Base-by-base conservation (phyloP, 2,113 vertebrate genomes). In the Microcebus griseorufus region DNA sequence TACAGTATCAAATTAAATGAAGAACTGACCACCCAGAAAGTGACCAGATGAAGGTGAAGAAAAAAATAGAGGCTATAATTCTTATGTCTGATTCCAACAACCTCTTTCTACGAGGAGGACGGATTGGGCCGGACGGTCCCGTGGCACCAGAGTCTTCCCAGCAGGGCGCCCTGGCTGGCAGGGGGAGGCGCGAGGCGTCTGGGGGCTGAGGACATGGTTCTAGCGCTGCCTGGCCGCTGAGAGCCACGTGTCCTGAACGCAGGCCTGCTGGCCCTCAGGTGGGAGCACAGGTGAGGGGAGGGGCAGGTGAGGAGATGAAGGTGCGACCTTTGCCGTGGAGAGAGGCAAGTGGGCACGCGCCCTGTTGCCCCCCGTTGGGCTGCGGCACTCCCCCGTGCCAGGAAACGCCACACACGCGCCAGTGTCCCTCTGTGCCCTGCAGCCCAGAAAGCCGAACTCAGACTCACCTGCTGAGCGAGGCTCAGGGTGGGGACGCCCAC, bases 221-320 rank as follows among this genome's bases (percentile, higher is more conserved):
- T 29, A 27, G 48, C 48, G 37, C 13, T 1, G 7, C 20, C 53
- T 37, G 6, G 83, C 34, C 11, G 1, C 42, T 5, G 4, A 1
- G 5, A 0, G 1, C 53, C 65, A 3, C 4, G 0, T 13, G 6
- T 29, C 64, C 80, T 25, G 2, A 53, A 2, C 12, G 6, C 1
- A 7, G 13, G 1, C 5, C 2, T 0, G 9, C 60, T 18, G 69
- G 3, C 32, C 22, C 79, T 37, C 23, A 0, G 83, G 13, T 9
- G 17, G 4, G 4, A 7, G 2, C 9, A 23, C 0, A 20, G 39
- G 25, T 45, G 39, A 29, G 3, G 22, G 25, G 25, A 39, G 72
- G 39, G 72, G 34, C 22, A 0, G 0, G n/a, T 1, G 17, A n/a
- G 76, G 39, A 55, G 45, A n/a, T 0, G n/a, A n/a, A 25, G 34